A percentile compares a stretch with the other conserved stretches of the same genome.
Evolutionary conservation across 2,797 vertebrate genomes (phyloP).

Genomic region (Peromyscus eremicus): DNA sequence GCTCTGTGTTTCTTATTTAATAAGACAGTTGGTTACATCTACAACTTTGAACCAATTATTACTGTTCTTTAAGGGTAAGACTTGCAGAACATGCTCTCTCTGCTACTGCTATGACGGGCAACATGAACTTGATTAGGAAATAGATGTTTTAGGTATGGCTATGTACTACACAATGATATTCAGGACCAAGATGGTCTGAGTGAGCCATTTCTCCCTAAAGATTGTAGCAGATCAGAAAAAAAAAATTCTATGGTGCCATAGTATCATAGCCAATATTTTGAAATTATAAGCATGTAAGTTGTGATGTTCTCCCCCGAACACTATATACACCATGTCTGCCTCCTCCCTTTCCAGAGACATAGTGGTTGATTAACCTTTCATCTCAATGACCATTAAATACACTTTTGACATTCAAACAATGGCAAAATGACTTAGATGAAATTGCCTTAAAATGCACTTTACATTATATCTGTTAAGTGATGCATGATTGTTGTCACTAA

Average conservation of each 20-base stretch:
- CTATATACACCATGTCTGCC: neutral
- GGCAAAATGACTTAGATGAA: neutral
- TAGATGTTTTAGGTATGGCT: too few relatives aligned
- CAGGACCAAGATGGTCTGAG: too few relatives aligned
- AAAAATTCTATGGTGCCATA: neutral
- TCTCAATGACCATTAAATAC: neutral
- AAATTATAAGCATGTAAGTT: neutral
- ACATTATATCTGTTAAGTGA: neutral
- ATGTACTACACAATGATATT: neutral
- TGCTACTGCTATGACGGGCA: neutral
- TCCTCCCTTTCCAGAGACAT: neutral
- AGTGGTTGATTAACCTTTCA: neutral
- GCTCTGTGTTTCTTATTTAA: too few relatives aligned
- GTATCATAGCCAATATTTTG: neutral
- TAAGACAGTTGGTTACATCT: too few relatives aligned
- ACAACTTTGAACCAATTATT: neutral
- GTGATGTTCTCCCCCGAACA: neutral
- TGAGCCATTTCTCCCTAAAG: neutral
- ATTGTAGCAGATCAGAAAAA: neutral
- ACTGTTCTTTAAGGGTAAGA: neutral
- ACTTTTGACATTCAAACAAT: neutral
- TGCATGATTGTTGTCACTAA: neutral
- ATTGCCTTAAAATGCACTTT: neutral
- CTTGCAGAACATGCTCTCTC: neutral
- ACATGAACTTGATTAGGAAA: neutral